These are phyloP conservation scores for Pithys albifrons DNA, from an alignment of 2,113 vertebrate species.

Conservation along the genomic window DNA sequence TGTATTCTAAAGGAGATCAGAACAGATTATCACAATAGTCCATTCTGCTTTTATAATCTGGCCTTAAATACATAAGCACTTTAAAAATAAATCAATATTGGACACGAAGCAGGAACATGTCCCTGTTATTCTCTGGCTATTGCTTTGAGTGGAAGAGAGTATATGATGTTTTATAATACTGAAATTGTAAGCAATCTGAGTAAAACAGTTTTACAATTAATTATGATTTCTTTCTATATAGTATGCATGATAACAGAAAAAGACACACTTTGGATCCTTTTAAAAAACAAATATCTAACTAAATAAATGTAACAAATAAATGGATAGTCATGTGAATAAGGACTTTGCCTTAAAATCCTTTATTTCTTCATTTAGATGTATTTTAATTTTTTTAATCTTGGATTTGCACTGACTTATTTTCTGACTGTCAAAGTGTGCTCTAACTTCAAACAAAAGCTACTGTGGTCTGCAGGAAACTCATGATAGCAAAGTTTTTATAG, in stretches of 20 bases:
- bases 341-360: neutral
- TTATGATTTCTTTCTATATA: neutral
- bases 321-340: neutral
- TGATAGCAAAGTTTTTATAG: neutral
- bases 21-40: constrained; percentile 51
- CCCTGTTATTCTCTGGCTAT: neutral
- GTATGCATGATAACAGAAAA: neutral
- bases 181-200: neutral
- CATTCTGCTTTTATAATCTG: constrained; percentile 35
- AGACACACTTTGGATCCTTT: neutral
- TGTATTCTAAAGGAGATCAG: constrained; percentile 53
- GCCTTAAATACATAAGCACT: constrained; percentile 30
- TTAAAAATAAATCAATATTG: constrained; percentile 41
- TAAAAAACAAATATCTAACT: neutral
- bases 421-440: neutral
- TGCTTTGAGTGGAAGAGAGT: neutral
- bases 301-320: neutral
- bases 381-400: neutral
- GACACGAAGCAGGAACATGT: neutral
- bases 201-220: neutral
- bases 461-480: neutral
- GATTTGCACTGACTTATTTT: neutral
- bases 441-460: neutral
- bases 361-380: neutral
- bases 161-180: neutral